Evolutionary conservation across 2,113 vertebrate genomes (phyloP).

Genomic region (Parotia lawesii): DNA sequence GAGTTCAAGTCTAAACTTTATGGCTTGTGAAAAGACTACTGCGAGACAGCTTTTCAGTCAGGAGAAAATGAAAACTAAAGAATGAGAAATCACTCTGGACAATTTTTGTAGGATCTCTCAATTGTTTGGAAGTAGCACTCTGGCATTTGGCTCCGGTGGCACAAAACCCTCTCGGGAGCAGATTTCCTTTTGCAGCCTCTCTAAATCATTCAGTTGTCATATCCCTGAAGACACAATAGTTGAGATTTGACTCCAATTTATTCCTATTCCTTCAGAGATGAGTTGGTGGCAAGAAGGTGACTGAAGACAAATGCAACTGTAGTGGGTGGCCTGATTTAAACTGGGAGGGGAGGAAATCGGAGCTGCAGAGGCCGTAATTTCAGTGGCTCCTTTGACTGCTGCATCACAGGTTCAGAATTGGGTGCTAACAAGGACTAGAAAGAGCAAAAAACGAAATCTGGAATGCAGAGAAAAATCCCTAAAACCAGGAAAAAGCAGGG

Average conservation of each 20-base stretch:
- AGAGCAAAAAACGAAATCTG: neutral
- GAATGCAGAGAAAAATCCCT: neutral
- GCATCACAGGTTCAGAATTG: neutral
- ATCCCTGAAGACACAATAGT: neutral
- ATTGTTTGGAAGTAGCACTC: neutral
- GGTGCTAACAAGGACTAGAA: neutral
- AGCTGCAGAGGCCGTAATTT: neutral
- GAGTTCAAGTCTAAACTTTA: conserved; percentile 81
- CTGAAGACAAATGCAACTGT: conserved; percentile 11
- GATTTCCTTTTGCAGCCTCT: neutral
- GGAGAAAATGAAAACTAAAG: neutral
- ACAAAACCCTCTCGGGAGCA: neutral
- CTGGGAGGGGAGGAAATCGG: neutral
- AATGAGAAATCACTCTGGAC: neutral
- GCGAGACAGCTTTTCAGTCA: conserved; percentile 47
- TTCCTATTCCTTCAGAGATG: conserved; percentile 10
- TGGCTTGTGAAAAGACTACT: conserved; percentile 75
- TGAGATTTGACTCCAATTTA: conserved; percentile 37
- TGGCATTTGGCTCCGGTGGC: neutral
- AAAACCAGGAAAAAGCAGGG: neutral
- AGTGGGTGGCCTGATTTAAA: conserved; percentile 9
- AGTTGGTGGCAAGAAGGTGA: conserved; percentile 7
- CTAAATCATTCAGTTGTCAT: conserved; percentile 19
- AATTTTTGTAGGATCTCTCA: neutral
- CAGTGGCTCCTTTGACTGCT: neutral